These are phyloP conservation scores for Leptobrachium leishanense DNA, from an alignment of 2,113 vertebrate genomes.

Conservation along the genomic window DNA sequence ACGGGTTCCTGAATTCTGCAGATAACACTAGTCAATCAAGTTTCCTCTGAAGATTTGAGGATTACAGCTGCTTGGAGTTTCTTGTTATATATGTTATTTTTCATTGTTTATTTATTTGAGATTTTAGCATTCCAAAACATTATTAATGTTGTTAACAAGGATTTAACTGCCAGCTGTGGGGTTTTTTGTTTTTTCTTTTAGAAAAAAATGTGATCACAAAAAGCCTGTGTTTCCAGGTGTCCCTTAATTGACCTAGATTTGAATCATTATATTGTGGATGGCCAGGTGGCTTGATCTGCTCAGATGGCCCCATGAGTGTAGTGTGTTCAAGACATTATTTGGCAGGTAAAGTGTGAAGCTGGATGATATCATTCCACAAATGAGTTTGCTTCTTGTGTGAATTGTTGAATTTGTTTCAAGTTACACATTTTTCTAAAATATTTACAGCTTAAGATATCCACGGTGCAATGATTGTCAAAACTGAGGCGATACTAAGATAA, in stretches of 20 bases:
- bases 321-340: conserved; percentile 35
- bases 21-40: conserved; percentile 50
- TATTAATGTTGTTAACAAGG: conserved; percentile 42
- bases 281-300: conserved; percentile 45
- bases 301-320: conserved; percentile 55
- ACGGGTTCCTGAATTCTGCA: conserved; percentile 42
- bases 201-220: conserved; percentile 42
- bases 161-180: conserved; percentile 26
- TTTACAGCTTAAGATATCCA: not conserved
- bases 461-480: not conserved
- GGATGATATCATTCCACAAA: conserved; percentile 55
- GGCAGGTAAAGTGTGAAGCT: conserved; percentile 35
- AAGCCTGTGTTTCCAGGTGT: conserved; percentile 47
- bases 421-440: conserved; percentile 45
- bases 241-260: conserved; percentile 52
- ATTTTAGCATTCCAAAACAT: conserved; percentile 35
- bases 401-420: conserved; percentile 56
- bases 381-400: conserved; percentile 44
- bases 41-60: conserved; percentile 6
- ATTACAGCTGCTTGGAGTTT: conserved; percentile 46
- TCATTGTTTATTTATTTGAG: conserved; percentile 23
- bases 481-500: not conserved
- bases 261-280: conserved; percentile 51
- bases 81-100: conserved; percentile 10
- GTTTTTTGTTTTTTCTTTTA: conserved; percentile 10